Percentiles rank a stretch among this genome's conserved stretches.
These are phyloP conservation scores for Sarcophaga rosellei DNA, from an alignment of 2,888 invertebrate genomes.

Conservation along the genomic window DNA sequence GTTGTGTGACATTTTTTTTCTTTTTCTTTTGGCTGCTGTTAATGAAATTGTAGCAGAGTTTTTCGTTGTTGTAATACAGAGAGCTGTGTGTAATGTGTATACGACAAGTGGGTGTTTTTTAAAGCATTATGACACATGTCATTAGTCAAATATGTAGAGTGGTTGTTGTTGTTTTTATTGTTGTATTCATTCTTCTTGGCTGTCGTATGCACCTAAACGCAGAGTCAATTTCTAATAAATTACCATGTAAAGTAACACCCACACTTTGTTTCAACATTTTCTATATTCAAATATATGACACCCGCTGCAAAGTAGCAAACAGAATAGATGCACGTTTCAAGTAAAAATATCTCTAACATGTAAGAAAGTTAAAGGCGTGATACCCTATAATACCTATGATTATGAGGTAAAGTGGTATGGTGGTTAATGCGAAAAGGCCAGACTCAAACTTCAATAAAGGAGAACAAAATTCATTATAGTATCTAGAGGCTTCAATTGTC, in stretches of 20 bases:
- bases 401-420: too few species aligned
- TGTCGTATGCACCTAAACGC: neutral
- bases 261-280: neutral
- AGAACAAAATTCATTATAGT: too few species aligned
- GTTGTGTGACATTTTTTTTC: constrained; percentile 9
- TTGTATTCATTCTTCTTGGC: neutral
- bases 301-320: neutral
- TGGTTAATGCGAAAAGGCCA: too few species aligned
- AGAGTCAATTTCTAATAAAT: neutral
- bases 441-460: too few species aligned
- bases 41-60: too few species aligned
- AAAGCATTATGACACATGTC: constrained; percentile 63
- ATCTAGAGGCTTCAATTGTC: too few species aligned
- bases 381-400: too few species aligned
- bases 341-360: neutral
- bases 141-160: constrained; percentile 59
- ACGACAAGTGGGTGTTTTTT: constrained; percentile 51
- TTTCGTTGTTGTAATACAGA: too few species aligned
- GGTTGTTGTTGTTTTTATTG: neutral
- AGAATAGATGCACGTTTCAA: neutral
- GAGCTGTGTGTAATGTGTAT: too few species aligned
- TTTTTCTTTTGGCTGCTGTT: constrained; percentile 8
- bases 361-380: neutral
- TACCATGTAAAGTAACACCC: neutral
- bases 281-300: neutral